Evolutionary conservation across 2,797 vertebrate genomes (phyloP).

Genomic region (Xenops minutus): DNA sequence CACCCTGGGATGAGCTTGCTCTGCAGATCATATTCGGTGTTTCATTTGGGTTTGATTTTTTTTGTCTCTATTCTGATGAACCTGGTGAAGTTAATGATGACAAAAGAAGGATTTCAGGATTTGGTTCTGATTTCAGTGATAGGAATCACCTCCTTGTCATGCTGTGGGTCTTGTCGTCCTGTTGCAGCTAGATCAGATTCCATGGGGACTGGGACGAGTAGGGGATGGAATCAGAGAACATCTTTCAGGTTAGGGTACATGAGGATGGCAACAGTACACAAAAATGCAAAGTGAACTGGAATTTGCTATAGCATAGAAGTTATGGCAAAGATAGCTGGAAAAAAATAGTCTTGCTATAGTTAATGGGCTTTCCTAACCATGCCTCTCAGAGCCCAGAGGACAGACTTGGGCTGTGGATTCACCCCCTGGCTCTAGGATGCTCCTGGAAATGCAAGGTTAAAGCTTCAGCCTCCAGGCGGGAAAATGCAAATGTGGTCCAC

Average conservation of each 20-base stretch:
- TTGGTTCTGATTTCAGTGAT: not conserved
- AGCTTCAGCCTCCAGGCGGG: not conserved
- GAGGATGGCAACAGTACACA: not conserved
- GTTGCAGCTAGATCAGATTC: not conserved
- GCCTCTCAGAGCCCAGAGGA: not conserved
- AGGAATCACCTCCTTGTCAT: not conserved
- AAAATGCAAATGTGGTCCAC: not conserved
- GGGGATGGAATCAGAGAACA: fast-evolving
- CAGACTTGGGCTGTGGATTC: not conserved
- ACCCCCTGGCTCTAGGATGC: not conserved
- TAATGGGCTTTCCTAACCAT: not conserved
- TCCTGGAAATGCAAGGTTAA: not conserved
- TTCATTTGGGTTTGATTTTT: not conserved
- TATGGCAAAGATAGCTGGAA: not conserved
- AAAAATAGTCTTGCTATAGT: not conserved
- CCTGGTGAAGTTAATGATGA: fast-evolving
- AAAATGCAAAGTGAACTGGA: not conserved
- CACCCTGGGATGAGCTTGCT: not conserved
- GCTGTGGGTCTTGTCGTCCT: not conserved
- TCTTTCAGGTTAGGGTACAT: not conserved
- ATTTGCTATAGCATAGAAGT: not conserved
- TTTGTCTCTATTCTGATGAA: not conserved
- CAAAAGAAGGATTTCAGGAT: not conserved
- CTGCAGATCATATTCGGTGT: not conserved
- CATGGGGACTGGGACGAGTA: not conserved